phyloP scores from a whole-genome alignment of 2,113 vertebrate species.

The Eira barbara region DNA sequence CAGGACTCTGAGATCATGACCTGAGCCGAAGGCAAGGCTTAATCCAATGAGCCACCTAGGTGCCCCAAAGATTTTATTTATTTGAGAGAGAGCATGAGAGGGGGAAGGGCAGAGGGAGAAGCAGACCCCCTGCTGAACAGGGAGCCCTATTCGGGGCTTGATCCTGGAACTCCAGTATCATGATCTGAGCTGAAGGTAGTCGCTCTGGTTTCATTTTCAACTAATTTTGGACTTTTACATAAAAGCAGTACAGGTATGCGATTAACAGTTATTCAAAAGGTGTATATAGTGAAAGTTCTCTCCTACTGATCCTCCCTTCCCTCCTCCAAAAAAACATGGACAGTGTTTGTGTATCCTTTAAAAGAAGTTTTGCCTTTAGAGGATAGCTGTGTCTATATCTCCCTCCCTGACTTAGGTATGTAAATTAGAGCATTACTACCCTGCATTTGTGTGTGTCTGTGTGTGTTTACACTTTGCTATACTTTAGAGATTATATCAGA shows the following conservation, averaged over 20 bases:
- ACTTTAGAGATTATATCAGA: neutral
- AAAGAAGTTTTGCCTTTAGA: neutral
- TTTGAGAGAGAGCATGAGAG: too few species aligned
- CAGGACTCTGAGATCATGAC: too few species aligned
- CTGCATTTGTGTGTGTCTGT: neutral
- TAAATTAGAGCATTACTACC: neutral
- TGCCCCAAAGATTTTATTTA: too few species aligned
- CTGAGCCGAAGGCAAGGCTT: too few species aligned
- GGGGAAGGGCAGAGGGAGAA: too few species aligned
- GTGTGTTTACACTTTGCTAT: neutral
- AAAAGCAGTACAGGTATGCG: neutral
- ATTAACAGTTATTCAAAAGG: neutral
- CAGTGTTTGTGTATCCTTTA: neutral
- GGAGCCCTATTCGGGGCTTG: too few species aligned
- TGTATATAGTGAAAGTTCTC: neutral
- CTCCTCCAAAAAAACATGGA: too few species aligned
- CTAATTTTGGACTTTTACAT: neutral
- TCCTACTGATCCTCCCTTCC: neutral
- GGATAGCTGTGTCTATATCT: neutral
- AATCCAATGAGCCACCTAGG: too few species aligned
- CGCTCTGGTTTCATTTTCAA: neutral
- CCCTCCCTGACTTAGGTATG: neutral
- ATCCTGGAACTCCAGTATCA: too few species aligned
- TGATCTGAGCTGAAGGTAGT: too few species aligned
- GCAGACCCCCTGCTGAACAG: too few species aligned